Percentiles rank a stretch among this genome's conserved stretches.
Conservation (phyloP, 2,888 invertebrate species). For the Agrochola circellaris region DNA sequence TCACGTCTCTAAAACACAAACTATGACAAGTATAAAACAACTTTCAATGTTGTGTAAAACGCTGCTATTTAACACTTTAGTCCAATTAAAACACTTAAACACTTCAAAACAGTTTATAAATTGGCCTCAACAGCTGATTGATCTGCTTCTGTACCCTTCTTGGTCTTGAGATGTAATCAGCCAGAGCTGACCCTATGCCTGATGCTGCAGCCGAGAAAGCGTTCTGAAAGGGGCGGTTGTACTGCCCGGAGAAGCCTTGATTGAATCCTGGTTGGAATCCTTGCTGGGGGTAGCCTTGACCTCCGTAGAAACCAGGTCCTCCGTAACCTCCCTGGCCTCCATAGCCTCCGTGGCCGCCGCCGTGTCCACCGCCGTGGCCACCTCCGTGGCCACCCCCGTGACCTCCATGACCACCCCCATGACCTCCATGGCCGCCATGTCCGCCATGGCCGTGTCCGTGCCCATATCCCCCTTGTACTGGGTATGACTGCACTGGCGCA, state of each 20-base stretch:
- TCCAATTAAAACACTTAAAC: constrained; percentile 24
- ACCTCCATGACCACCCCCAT: constrained; percentile 58
- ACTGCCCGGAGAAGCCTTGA: constrained; percentile 54
- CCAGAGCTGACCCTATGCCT: constrained; percentile 89
- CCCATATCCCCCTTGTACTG: constrained; percentile 63
- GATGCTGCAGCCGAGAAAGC: constrained; percentile 86
- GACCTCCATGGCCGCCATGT: constrained; percentile 67
- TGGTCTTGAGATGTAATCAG: constrained; percentile 84
- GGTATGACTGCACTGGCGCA: constrained; percentile 60
- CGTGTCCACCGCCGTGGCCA: constrained; percentile 54
- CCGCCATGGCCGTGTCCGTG: constrained; percentile 68
- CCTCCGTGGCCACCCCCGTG: constrained; percentile 64
- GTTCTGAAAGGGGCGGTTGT: constrained; percentile 80
- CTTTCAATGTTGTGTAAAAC: constrained; percentile 6
- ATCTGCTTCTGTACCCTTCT: constrained; percentile 82
- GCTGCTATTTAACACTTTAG: constrained; percentile 8
- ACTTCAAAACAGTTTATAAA: constrained; percentile 81
- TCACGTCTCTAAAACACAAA: constrained; percentile 3
- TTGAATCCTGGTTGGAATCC: constrained; percentile 52
- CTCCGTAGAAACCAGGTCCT: constrained; percentile 58
- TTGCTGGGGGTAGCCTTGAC: constrained; percentile 59
- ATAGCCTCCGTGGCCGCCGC: constrained; percentile 59
- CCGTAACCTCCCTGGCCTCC: constrained; percentile 66
- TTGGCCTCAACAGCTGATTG: constrained; percentile 82
- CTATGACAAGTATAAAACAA: constrained; percentile 8